phyloP scores from a whole-genome alignment of 1,140 invertebrate genomes.

The Lasioglossum baleicum region DNA sequence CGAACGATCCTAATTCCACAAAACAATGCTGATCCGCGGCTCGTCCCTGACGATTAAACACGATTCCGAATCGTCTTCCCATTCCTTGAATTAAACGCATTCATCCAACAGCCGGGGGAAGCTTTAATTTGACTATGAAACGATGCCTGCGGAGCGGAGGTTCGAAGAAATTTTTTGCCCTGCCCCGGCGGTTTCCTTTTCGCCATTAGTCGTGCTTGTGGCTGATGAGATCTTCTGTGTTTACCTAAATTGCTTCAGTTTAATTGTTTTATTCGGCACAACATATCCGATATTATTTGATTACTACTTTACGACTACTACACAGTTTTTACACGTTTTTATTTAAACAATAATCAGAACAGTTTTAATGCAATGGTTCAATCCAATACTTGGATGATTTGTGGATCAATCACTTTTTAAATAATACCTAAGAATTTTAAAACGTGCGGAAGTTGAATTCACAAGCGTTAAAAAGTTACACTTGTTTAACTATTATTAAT shows the following conservation, averaged over 20 bases:
- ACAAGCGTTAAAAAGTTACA: no score
- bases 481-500: no score
- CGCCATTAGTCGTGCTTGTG: background rate
- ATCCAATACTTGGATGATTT: no score
- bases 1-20: conserved; percentile 70
- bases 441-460: no score
- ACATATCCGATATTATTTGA: background rate
- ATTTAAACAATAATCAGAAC: no score
- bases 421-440: no score
- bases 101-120: conserved; percentile 31
- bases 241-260: background rate
- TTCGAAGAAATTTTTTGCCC: conserved; percentile 21
- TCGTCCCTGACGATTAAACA: conserved; percentile 63
- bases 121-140: conserved; percentile 44
- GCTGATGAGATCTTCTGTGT: background rate
- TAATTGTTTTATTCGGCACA: no score
- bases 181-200: background rate
- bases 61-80: conserved; percentile 44
- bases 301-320: no score
- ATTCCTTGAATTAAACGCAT: conserved; percentile 33
- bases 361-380: no score
- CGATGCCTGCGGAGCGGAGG: background rate
- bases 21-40: conserved; percentile 68
- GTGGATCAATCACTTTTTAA: no score
- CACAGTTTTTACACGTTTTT: no score